These are phyloP conservation scores for Gadus macrocephalus DNA, from an alignment of 2,113 vertebrate genomes.

Conservation along the genomic window DNA sequence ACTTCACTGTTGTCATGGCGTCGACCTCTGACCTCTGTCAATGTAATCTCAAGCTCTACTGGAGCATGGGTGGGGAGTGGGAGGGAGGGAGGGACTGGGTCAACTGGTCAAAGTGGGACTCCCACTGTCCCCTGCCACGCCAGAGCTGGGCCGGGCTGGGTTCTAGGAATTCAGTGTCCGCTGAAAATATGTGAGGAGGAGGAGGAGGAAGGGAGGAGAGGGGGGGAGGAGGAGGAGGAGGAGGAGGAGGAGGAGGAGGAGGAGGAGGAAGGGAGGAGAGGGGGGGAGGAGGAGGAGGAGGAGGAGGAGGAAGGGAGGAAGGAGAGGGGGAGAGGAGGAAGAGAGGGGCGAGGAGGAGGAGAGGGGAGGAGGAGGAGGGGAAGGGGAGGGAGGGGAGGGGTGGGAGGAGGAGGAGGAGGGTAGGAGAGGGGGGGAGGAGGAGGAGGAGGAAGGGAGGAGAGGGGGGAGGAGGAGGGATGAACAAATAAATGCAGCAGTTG, in stretches of 20 bases:
- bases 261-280: background rate
- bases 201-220: conserved; percentile 6
- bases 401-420: conserved; percentile 17
- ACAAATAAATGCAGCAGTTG: background rate
- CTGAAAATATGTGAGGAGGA: background rate
- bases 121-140: too few species aligned
- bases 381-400: background rate
- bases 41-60: too few species aligned
- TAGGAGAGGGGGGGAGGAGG: background rate
- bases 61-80: too few species aligned
- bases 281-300: background rate
- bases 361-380: background rate
- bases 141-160: too few species aligned
- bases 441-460: background rate
- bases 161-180: too few species aligned
- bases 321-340: background rate
- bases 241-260: background rate
- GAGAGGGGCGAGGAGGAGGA: background rate
- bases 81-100: too few species aligned
- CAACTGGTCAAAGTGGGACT: too few species aligned
- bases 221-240: background rate
- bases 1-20: too few species aligned
- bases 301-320: background rate
- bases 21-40: too few species aligned
- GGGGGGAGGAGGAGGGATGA: background rate